Conservation (phyloP, 2,797 vertebrate genomes). For the Odontamblyopus rebecca region DNA sequence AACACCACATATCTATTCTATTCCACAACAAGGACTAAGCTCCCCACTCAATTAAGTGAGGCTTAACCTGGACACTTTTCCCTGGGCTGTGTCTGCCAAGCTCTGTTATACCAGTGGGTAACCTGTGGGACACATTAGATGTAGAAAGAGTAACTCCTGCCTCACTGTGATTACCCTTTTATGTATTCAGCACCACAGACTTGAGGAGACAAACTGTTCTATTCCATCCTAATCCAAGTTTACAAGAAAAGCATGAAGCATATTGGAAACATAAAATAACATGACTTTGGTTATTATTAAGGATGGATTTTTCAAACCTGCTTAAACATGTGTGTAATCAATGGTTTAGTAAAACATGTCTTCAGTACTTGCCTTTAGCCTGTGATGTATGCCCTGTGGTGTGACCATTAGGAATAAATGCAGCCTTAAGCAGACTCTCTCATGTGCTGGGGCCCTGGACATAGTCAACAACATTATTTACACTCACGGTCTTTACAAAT, state of each 20-base stretch:
- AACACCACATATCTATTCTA: conserved; percentile 17
- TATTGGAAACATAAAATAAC: not conserved
- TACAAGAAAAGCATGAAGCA: not conserved
- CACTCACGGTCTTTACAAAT: conserved; percentile 14
- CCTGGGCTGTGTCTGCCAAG: conserved; percentile 24
- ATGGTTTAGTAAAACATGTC: conserved; percentile 36
- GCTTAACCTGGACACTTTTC: conserved; percentile 22
- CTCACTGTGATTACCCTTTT: conserved; percentile 35
- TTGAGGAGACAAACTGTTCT: conserved; percentile 6
- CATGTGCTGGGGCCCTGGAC: not conserved
- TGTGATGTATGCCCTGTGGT: not conserved
- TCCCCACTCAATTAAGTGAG: conserved; percentile 29
- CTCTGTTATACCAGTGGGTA: conserved; percentile 44
- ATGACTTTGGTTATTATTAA: conserved; percentile 12
- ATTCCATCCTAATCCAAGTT: not conserved
- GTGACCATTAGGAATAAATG: conserved; percentile 24
- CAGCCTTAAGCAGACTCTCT: conserved; percentile 16
- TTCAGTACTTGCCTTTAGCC: conserved; percentile 38
- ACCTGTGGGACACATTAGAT: conserved; percentile 33
- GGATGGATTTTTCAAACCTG: conserved; percentile 35
- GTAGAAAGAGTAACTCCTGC: conserved; percentile 33
- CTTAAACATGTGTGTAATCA: conserved; percentile 12
- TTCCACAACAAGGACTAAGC: conserved; percentile 11
- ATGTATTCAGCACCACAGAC: conserved; percentile 43
- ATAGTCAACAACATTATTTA: conserved; percentile 33